Evolutionary conservation across 2,113 vertebrate species (phyloP).

Genomic region (Eulemur macaco): DNA sequence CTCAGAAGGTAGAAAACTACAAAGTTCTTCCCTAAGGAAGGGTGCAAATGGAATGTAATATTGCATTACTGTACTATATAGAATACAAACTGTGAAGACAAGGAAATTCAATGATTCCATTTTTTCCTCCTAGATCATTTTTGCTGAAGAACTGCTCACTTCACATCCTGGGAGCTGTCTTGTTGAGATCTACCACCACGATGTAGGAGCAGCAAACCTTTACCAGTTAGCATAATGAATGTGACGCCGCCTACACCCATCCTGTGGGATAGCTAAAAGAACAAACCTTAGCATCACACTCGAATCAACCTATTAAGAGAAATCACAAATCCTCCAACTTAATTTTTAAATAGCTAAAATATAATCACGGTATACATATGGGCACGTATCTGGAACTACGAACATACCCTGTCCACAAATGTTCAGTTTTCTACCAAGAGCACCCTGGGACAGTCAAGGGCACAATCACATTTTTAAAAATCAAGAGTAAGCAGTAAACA

Average conservation of each 20-base stretch:
- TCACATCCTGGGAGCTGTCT: background rate
- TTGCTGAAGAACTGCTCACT: background rate
- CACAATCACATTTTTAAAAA: slow-evolving; percentile 19
- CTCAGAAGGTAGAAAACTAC: slow-evolving; percentile 7
- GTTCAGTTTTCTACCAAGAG: background rate
- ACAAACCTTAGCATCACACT: background rate
- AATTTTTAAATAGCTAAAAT: slow-evolving; percentile 46
- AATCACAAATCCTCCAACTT: background rate
- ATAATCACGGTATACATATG: background rate
- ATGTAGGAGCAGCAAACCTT: background rate
- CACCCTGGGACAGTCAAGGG: background rate
- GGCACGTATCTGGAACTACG: background rate
- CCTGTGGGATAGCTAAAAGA: background rate
- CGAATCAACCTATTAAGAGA: background rate
- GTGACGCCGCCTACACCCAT: background rate
- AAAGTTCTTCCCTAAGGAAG: slow-evolving; percentile 17
- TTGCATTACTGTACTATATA: background rate
- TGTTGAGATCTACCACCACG: background rate
- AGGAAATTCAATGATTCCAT: background rate
- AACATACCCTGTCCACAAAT: background rate
- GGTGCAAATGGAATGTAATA: background rate
- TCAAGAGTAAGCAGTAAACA: background rate
- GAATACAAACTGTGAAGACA: background rate
- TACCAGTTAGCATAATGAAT: background rate
- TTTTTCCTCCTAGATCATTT: background rate